These are phyloP conservation scores for Thunnus albacares DNA, from an alignment of 2,797 vertebrate genomes.

Conservation along the genomic window DNA sequence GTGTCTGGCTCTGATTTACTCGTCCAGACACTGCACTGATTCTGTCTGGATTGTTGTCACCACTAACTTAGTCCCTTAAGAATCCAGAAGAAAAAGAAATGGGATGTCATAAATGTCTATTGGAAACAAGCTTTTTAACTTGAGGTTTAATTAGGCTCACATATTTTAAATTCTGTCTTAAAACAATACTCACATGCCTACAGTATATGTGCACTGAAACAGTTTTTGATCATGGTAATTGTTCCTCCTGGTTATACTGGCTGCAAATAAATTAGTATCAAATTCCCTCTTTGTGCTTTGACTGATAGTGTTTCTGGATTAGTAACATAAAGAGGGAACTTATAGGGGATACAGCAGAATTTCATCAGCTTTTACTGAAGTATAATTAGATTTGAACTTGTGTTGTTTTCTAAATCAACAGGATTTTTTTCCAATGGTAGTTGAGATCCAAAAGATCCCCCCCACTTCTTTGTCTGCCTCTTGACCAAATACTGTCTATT, in stretches of 20 bases:
- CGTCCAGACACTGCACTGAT: constrained; percentile 53
- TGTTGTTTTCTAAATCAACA: too few species aligned
- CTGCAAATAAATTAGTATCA: not conserved
- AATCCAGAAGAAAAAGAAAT: constrained; percentile 32
- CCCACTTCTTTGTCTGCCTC: too few species aligned
- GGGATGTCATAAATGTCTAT: not conserved
- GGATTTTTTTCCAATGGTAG: too few species aligned
- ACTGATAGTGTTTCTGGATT: too few species aligned
- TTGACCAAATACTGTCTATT: not conserved
- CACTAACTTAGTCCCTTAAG: constrained; percentile 36
- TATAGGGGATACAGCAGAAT: not conserved
- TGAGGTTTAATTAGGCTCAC: not conserved
- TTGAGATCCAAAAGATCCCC: too few species aligned
- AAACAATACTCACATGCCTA: not conserved
- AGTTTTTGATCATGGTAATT: not conserved
- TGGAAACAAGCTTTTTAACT: not conserved
- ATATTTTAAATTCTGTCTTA: not conserved
- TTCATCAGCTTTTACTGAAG: not conserved
- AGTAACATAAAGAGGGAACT: not conserved
- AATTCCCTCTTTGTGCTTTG: not conserved
- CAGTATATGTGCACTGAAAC: not conserved
- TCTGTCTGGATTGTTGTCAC: constrained; percentile 37
- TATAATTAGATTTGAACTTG: not conserved
- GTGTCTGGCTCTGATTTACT: constrained; percentile 54
- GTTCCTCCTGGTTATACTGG: not conserved